Evolutionary conservation across 2,797 vertebrate species (phyloP), one percentile per base, ranked within the genome.

Genomic region (Microctenopoma stevenorrisi): DNA sequence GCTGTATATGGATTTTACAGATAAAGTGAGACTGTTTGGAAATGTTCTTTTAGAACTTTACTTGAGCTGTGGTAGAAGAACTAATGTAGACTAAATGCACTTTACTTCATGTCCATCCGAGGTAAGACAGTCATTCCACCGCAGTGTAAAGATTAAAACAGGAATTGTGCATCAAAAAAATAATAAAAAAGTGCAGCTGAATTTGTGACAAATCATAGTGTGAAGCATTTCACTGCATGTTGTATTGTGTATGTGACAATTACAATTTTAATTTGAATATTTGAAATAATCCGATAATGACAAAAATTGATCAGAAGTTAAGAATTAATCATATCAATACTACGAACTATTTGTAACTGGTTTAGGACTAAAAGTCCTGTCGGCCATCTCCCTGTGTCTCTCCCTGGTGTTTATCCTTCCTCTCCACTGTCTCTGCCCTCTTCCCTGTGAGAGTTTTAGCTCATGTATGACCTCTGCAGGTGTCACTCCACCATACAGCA

Each of bases 391-490:
- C 54, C 18, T 52, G 11, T 70, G 26, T 50, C 56, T 79, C 66
- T 79, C 40, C 67, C 15, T 60, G 64, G 42, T 64, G 61, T 68
- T 35, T 68, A 52, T 68, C 30, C 73, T 64, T 78, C 37, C 62
- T 79, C 61, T 73, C n/a, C 46, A 52, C 73, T 68, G 72, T 73
- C 79, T 85, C 72, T 78, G 58, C 60, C 56, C 49, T 72, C 79
- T 64, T 74, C 43, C 62, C 55, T 68, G 70, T 66, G 22, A 70
- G 67, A 78, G 70, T 74, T 71, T 76, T 68, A 85, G 89, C 87
- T 91, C 88, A 83, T 74, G 79, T 88, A 79, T 84, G 89, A 89
- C 89, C 80, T 88, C 86, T 85, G 81, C 91, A 92, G 90, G 89
- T 90, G 77, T 82, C 85, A 28, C 30, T 68, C 28, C 35, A 73